phyloP scores from a whole-genome alignment of 1,140 invertebrate genomes.

The Lysiphlebus fabarum region DNA sequence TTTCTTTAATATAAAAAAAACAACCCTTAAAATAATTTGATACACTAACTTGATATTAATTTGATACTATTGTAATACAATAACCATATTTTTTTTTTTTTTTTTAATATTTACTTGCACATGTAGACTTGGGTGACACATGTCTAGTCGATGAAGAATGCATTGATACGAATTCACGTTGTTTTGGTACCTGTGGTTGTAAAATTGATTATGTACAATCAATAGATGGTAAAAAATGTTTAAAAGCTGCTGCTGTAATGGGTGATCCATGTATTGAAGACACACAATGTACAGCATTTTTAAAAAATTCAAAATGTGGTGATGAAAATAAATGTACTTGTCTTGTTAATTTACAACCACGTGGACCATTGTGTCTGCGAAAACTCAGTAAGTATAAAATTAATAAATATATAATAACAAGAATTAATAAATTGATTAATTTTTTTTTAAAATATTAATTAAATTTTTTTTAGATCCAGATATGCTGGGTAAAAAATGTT shows the following conservation, averaged over 20 bases:
- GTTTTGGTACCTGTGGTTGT: constrained; percentile 38
- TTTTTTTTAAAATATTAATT: not conserved
- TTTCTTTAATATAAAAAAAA: constrained; percentile 3
- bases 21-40: no score
- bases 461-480: constrained; percentile 30
- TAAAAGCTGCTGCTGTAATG: constrained; percentile 38
- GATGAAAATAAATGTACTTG: constrained; percentile 37
- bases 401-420: constrained; percentile 5
- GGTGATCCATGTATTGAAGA: constrained; percentile 43
- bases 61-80: not conserved
- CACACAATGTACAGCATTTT: constrained; percentile 38
- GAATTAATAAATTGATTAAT: not conserved
- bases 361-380: constrained; percentile 35
- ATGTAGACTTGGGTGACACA: constrained; percentile 33
- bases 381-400: constrained; percentile 35
- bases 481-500: constrained; percentile 33
- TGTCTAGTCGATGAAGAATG: constrained; percentile 43
- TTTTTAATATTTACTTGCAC: no score
- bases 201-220: constrained; percentile 40
- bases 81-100: constrained; percentile 1
- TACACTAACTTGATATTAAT: not conserved
- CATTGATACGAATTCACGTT: constrained; percentile 37
- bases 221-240: constrained; percentile 33
- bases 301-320: constrained; percentile 35
- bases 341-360: constrained; percentile 34